Base-by-base conservation (phyloP, 2,888 invertebrate genomes). In the Yponomeuta malinellus region DNA sequence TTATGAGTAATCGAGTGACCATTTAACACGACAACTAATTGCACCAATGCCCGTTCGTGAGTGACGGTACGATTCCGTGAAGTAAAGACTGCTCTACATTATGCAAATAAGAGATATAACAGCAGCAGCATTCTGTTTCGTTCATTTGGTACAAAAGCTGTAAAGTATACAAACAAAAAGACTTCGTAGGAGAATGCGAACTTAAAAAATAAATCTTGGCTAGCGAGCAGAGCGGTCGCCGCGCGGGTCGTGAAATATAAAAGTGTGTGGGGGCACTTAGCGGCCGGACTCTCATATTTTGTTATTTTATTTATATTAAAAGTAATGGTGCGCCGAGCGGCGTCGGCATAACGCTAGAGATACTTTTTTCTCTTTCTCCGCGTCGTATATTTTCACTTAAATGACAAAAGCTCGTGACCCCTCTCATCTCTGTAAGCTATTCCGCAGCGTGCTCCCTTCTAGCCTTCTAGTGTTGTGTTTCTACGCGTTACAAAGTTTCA, bases 231-330 rank as follows among this genome's bases (percentile, higher is more conserved):
- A 31, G 43, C 66, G 74, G 73, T 74, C 73, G 74, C 74, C 75
- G 74, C 79, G 12, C 52, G 52, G 79, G 83, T 85, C 81, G 82
- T 89, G 86, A 87, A 89, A 88, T 90, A 90, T 89, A 90, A 90
- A 90, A 91, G 88, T 89, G 89, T 87, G 87, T 85, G 81, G 88
- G 88, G 90, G 89, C 89, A 89, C 91, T 89, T 90, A 85, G 83
- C 90, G 88, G 90, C 90, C 90, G 90, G 91, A 90, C 89, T 83
- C 91, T 92, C 92, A 92, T 92, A 92, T 92, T 92, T 92, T 92
- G 91, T 90, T 92, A 91, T 92, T 91, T 92, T 91, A 91, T 91
- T 91, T 91, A 89, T 91, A 92, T 92, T 90, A 91, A 92, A 92
- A 92, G 92, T 92, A 92, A 92, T 92, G 91, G 90, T 87, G 80